A percentile compares a stretch with the other conserved stretches of the same genome.
phyloP scores from a whole-genome alignment of 2,888 invertebrate species.

The Deilephila elpenor region DNA sequence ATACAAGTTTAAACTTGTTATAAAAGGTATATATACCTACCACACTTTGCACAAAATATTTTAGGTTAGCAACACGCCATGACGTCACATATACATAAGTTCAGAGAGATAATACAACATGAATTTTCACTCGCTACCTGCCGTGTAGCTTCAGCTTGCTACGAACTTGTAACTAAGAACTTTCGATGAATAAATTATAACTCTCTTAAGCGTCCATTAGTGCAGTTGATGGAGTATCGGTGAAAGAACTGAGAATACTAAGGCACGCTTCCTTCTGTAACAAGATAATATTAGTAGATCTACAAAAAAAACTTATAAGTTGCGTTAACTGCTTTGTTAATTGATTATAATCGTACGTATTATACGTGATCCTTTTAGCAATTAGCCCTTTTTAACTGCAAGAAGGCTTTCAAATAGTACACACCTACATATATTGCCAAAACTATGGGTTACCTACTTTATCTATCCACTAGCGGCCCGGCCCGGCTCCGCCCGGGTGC shows the following conservation, averaged over 20 bases:
- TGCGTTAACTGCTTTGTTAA: no score
- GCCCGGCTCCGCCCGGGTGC: no score
- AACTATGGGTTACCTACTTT: no score
- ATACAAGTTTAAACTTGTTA: no score
- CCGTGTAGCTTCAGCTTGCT: slow-evolving; percentile 4
- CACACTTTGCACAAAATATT: not conserved
- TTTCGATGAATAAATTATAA: slow-evolving; percentile 25
- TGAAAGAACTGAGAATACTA: slow-evolving; percentile 7
- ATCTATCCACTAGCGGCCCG: no score
- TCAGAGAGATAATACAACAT: slow-evolving; percentile 9
- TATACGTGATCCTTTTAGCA: no score
- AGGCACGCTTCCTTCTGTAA: not conserved
- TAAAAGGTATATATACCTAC: not conserved
- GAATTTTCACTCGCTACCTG: slow-evolving; percentile 23
- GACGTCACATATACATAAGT: not conserved
- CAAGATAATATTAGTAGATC: no score
- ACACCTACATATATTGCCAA: no score
- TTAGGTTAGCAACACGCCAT: not conserved
- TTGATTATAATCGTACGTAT: no score
- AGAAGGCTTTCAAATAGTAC: no score
- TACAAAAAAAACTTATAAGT: no score
- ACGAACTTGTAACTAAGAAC: slow-evolving; percentile 19
- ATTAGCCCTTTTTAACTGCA: no score
- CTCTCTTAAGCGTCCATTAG: slow-evolving; percentile 28
- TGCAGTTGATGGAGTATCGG: slow-evolving; percentile 8